These are phyloP conservation scores for Casuarius casuarius DNA, from an alignment of 2,113 vertebrate genomes.

Conservation along the genomic window DNA sequence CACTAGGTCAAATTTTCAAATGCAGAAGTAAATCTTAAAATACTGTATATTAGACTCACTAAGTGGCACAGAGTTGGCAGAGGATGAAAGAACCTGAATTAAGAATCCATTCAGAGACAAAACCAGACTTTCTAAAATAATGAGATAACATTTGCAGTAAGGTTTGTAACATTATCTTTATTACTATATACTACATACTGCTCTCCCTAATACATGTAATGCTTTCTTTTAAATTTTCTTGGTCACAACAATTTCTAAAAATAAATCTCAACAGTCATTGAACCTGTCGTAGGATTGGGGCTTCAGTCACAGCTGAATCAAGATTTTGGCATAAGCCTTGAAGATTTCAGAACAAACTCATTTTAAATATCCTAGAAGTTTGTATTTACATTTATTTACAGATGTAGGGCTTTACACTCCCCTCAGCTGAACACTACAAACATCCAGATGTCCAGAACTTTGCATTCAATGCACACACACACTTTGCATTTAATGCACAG, in stretches of 20 bases:
- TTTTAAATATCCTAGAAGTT: not conserved
- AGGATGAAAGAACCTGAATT: not conserved
- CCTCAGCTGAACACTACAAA: not conserved
- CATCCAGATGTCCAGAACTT: not conserved
- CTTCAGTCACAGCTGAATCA: not conserved
- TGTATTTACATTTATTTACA: not conserved
- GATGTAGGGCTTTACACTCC: not conserved
- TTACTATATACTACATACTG: not conserved
- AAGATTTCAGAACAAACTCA: not conserved
- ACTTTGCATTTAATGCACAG: no score
- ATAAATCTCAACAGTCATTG: not conserved
- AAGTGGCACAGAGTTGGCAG: not conserved
- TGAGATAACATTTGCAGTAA: not conserved
- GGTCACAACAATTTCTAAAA: not conserved
- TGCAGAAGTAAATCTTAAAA: not conserved
- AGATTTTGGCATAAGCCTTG: not conserved
- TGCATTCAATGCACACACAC: not conserved
- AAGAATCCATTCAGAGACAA: not conserved
- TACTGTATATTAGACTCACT: not conserved
- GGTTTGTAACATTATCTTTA: not conserved
- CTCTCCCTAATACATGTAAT: not conserved
- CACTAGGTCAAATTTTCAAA: not conserved
- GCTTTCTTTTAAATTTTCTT: not conserved
- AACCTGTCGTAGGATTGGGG: not conserved
- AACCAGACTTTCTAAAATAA: not conserved